These are phyloP conservation scores for Gambusia yucatana DNA, from an alignment of 2,797 vertebrate species.

Conservation along the genomic window DNA sequence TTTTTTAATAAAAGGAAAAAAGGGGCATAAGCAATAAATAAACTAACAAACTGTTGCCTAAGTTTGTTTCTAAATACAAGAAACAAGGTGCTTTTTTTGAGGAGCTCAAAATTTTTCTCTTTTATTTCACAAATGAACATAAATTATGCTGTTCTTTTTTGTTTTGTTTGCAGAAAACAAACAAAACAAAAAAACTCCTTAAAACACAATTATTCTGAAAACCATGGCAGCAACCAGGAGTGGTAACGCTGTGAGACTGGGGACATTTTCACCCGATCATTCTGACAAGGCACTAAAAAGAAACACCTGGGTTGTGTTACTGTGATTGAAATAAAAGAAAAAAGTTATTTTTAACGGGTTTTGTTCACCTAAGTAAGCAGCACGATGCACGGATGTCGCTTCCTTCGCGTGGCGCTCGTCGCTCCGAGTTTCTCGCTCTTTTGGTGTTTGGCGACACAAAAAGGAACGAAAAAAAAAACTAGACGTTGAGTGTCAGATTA, in stretches of 20 bases:
- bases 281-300: constrained; percentile 56
- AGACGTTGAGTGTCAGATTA: constrained; percentile 40
- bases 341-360: constrained; percentile 8
- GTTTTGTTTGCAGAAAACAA: neutral
- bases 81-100: neutral
- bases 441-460: constrained; percentile 45
- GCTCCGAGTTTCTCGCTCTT: constrained; percentile 23
- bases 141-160: neutral
- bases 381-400: constrained; percentile 23
- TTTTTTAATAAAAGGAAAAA: neutral
- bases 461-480: neutral
- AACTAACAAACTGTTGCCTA: neutral
- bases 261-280: constrained; percentile 8
- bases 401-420: constrained; percentile 29
- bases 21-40: neutral
- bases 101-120: neutral
- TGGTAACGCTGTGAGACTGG: neutral
- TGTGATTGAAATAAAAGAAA: constrained; percentile 1
- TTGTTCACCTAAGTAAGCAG: constrained; percentile 16
- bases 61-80: neutral
- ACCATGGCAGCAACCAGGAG: neutral
- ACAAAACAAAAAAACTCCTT: neutral
- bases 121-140: neutral
- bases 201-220: neutral
- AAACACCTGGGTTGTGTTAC: neutral